Base-by-base conservation (phyloP, 1,140 invertebrate species). In the Drosophila asahinai region DNA sequence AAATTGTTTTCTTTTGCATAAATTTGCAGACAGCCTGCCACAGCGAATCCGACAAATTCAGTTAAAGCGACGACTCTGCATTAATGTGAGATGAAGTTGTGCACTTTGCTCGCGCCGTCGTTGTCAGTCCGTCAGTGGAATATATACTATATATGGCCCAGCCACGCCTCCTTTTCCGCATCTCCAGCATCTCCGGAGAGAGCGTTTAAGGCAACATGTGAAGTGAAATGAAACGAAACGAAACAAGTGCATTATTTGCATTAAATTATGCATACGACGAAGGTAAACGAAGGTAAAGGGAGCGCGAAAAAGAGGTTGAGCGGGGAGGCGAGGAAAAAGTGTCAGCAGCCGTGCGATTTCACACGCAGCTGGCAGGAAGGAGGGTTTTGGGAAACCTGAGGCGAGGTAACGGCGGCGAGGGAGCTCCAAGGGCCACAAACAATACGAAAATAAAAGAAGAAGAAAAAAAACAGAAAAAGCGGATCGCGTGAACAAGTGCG, bases 231-330 rank as follows among this genome's bases (percentile, higher is more conserved):
- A 87, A 87, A 87, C 68, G 84, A 87, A 80, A 89, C 84, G 84
- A 89, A 89, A 89, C 84, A 89, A 90, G 86, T 90, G 86, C 86
- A 90, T 90, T 90, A 90, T 90, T 90, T 90, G 81, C 86, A 90
- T 90, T 90, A 90, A 90, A 90, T 90, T 90, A 90, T 90, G 86
- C 86, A 90, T 86, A 71, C 78, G 81, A 65, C 74, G 66, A 45
- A 64, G 61, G 59, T 55, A 48, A 60, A 33, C 33, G 51, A 40
- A 67, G 54, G 36, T 11, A 62, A 36, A 43, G 58, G 45, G 30
- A 8, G 36, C 22, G 12, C 12, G 30, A n/a, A 38, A 48, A 52
- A 3, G 49, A 33, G 51, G 51, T 54, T 54, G 51, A 11, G 22
- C 7, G 30, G 1, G 25, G 9, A 19, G 74, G 48, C 25, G 15